These are phyloP conservation scores for Campaea margaritaria DNA, from an alignment of 2,888 invertebrate genomes.

Conservation along the genomic window DNA sequence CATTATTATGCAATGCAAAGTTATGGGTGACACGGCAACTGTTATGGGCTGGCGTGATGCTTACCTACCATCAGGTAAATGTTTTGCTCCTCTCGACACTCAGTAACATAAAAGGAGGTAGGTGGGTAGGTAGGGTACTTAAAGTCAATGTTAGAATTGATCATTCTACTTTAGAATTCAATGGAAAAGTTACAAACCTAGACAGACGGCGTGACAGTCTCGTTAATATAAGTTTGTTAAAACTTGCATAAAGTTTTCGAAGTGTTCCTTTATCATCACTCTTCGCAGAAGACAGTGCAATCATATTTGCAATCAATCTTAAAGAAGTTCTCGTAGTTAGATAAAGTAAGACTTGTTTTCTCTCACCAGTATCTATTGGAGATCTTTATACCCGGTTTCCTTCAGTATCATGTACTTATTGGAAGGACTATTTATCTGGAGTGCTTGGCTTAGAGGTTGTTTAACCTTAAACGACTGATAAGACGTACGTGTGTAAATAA, in stretches of 20 bases:
- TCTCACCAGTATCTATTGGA: no score
- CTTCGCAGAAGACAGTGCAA: constrained; percentile 19
- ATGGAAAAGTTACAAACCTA: constrained; percentile 14
- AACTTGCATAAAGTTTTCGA: constrained; percentile 28
- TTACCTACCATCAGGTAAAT: no score
- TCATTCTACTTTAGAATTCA: constrained; percentile 2
- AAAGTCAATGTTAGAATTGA: neutral
- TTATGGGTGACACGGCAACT: no score
- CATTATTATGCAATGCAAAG: no score
- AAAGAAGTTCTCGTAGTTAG: neutral
- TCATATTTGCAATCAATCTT: constrained; percentile 12
- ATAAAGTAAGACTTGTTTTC: no score
- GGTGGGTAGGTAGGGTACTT: no score
- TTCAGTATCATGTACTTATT: no score
- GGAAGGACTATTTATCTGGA: neutral
- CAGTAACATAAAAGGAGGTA: no score
- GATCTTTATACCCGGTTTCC: no score
- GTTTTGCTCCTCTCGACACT: no score
- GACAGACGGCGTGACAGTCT: constrained; percentile 9
- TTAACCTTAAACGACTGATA: constrained; percentile 21
- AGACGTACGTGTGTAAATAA: constrained; percentile 8
- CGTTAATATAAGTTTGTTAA: constrained; percentile 19
- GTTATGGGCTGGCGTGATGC: no score
- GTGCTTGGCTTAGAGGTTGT: constrained; percentile 1
- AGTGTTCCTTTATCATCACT: constrained; percentile 30